Evolutionary conservation across 2,888 invertebrate species (phyloP).

Genomic region (Notodonta dromedarius): DNA sequence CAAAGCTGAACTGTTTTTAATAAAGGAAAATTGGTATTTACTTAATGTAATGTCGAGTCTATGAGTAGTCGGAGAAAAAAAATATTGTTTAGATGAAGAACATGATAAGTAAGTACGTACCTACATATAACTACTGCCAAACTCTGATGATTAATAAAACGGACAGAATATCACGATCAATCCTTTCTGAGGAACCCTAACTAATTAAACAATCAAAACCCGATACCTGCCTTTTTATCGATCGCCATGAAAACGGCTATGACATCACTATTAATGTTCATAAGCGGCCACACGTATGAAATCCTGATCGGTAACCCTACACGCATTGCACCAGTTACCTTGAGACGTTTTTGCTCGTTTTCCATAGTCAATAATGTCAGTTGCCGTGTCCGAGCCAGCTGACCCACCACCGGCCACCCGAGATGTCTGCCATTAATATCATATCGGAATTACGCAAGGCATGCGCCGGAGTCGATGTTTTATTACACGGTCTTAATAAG

Average conservation of each 20-base stretch:
- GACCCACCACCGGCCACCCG: constrained; percentile 29
- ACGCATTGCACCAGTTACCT: constrained; percentile 58
- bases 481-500: constrained; percentile 5
- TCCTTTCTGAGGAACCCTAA: background rate
- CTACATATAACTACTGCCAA: background rate
- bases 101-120: too few species aligned
- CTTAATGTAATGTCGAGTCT: too few species aligned
- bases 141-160: background rate
- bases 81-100: background rate
- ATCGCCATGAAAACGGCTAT: background rate
- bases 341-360: constrained; percentile 58
- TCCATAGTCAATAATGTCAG: constrained; percentile 50
- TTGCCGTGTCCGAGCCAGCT: constrained; percentile 36
- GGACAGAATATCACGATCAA: background rate
- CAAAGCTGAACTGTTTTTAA: too few species aligned
- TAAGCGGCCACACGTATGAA: constrained; percentile 7
- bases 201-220: background rate
- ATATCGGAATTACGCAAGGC: constrained; percentile 5
- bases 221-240: constrained; percentile 2
- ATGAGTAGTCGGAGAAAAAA: background rate
- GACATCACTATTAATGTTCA: constrained; percentile 8
- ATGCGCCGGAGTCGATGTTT: background rate
- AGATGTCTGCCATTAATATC: constrained; percentile 15
- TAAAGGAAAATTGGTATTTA: too few species aligned
- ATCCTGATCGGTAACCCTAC: constrained; percentile 42